Percentiles rank a stretch among this genome's conserved stretches.
These are phyloP conservation scores for Ophthalmolycus amberensis DNA, from an alignment of 2,113 vertebrate species.

Conservation along the genomic window DNA sequence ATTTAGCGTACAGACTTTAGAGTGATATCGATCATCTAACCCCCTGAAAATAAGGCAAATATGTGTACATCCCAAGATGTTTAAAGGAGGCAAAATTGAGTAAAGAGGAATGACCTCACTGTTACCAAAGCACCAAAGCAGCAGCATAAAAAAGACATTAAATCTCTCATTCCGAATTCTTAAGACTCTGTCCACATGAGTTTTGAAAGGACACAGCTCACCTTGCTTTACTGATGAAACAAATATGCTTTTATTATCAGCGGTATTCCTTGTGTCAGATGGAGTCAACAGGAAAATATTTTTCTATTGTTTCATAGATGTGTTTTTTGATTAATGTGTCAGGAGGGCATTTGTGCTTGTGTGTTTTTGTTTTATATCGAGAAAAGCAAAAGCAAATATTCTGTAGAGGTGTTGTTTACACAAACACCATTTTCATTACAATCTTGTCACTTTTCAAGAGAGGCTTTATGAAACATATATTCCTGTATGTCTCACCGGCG, in stretches of 20 bases:
- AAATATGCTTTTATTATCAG: background rate
- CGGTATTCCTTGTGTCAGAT: background rate
- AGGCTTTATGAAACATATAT: background rate
- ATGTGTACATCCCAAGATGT: background rate
- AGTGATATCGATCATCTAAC: background rate
- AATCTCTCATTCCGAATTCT: background rate
- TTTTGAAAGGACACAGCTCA: background rate
- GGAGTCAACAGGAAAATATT: background rate
- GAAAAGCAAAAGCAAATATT: background rate
- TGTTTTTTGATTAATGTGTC: constrained; percentile 5
- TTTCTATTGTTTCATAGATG: constrained; percentile 8
- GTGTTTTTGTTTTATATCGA: background rate
- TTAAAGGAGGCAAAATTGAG: background rate
- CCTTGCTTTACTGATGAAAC: background rate
- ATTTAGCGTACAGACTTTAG: background rate
- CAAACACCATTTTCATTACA: constrained; percentile 1
- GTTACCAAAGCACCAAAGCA: background rate
- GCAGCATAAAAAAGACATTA: background rate
- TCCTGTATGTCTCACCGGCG: constrained; percentile 9
- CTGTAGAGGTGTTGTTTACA: constrained; percentile 22
- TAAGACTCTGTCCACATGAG: background rate
- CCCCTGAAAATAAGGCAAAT: background rate
- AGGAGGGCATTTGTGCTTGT: background rate
- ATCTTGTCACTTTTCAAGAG: constrained; percentile 20
- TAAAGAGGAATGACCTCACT: background rate